phyloP scores from a whole-genome alignment of 2,888 invertebrate species.

The Polylopha cassiicola region DNA sequence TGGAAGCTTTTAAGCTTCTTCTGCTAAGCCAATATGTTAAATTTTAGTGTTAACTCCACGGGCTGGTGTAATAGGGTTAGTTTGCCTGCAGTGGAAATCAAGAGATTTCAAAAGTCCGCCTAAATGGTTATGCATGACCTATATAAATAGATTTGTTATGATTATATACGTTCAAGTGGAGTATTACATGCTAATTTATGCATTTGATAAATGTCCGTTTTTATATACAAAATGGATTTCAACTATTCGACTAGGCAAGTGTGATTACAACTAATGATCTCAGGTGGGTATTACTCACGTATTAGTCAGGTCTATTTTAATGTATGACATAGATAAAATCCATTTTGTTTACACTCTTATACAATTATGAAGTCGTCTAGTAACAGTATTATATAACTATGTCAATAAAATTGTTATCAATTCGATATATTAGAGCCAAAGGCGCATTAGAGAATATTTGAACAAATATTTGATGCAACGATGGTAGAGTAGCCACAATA shows the following conservation, averaged over 20 bases:
- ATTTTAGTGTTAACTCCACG: conserved; percentile 35
- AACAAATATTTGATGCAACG: conserved; percentile 1
- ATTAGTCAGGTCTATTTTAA: too few relatives aligned
- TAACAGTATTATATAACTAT: conserved; percentile 16
- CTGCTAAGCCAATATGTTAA: conserved; percentile 35
- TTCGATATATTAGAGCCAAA: conserved; percentile 31
- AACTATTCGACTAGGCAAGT: too few relatives aligned
- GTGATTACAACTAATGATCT: too few relatives aligned
- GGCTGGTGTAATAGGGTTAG: conserved; percentile 23
- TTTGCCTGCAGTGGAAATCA: conserved; percentile 29
- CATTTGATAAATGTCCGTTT: conserved; percentile 33
- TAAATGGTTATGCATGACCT: conserved; percentile 42
- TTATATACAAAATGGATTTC: conserved; percentile 22
- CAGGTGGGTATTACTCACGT: too few relatives aligned
- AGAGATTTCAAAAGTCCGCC: conserved; percentile 31
- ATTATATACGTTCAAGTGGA: conserved; percentile 42
- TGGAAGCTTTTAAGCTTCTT: conserved; percentile 33
- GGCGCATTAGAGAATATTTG: conserved; percentile 4
- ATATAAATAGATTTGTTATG: conserved; percentile 37
- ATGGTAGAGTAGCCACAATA: conserved; percentile 11
- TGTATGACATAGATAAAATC: conserved; percentile 6
- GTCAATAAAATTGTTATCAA: conserved; percentile 17
- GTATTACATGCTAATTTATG: conserved; percentile 45
- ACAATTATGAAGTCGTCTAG: conserved; percentile 12
- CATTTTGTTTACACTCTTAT: conserved; percentile 11